These are phyloP conservation scores for Pachyramphus minor DNA, from an alignment of 2,113 vertebrate genomes.

Conservation along the genomic window DNA sequence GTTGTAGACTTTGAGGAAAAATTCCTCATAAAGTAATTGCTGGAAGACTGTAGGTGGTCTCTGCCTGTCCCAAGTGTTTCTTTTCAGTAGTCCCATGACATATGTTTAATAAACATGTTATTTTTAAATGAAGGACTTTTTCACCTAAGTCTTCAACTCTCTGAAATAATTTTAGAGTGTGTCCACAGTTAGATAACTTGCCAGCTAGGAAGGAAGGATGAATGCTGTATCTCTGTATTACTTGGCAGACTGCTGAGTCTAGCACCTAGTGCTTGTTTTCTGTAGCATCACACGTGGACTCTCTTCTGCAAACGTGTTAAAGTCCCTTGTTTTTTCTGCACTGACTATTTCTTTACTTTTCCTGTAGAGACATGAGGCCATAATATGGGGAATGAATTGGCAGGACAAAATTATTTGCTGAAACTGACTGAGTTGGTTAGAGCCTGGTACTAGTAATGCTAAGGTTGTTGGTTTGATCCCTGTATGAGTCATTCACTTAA, in stretches of 20 bases:
- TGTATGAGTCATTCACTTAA: neutral
- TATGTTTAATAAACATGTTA: neutral
- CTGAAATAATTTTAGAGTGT: neutral
- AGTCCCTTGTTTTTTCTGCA: neutral
- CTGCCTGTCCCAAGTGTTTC: neutral
- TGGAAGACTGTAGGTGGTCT: neutral
- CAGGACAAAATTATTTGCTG: neutral
- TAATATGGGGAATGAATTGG: neutral
- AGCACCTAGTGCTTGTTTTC: neutral
- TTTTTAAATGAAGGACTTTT: neutral
- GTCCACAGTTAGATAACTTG: neutral
- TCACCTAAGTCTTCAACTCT: neutral
- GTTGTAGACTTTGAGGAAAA: neutral
- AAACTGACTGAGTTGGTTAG: neutral
- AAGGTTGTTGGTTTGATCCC: neutral
- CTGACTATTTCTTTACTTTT: neutral
- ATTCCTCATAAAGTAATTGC: neutral
- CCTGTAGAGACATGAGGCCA: neutral
- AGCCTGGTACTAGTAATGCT: neutral
- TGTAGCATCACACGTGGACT: neutral
- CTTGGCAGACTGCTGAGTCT: neutral
- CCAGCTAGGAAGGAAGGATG: neutral
- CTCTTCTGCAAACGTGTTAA: neutral
- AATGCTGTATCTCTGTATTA: neutral
- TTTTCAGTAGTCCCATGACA: neutral